Conservation (phyloP, 2,888 invertebrate species). For the Piscicola geometra region DNA sequence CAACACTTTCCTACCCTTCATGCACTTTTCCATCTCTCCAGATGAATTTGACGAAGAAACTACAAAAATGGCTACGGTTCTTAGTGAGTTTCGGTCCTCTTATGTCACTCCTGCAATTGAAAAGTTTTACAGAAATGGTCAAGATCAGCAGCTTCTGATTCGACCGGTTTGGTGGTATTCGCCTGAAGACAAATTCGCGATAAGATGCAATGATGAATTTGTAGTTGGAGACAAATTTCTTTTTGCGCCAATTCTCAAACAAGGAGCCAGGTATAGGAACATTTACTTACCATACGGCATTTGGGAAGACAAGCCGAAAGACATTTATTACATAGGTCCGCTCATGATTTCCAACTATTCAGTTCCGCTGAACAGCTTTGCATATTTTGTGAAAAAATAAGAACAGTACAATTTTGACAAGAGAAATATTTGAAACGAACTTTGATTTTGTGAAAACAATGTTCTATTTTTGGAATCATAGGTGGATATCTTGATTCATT, state of each 20-base stretch:
- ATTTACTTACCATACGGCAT: slow-evolving; percentile 81
- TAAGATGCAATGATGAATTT: slow-evolving; percentile 76
- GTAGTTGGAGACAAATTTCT: slow-evolving; percentile 82
- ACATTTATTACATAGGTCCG: slow-evolving; percentile 29
- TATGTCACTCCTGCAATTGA: slow-evolving; percentile 33
- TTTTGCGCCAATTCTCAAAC: slow-evolving; percentile 78
- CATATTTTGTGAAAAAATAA: slow-evolving; percentile 37
- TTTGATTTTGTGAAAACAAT: no score
- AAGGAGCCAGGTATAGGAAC: slow-evolving; percentile 68
- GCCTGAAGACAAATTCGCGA: slow-evolving; percentile 71
- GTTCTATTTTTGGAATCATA: no score
- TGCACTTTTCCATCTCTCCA: slow-evolving; percentile 70
- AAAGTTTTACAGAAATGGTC: slow-evolving; percentile 15
- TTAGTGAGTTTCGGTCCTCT: slow-evolving; percentile 36
- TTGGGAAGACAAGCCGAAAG: slow-evolving; percentile 36
- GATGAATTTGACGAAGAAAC: slow-evolving; percentile 54
- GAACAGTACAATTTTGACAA: no score
- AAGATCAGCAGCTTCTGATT: slow-evolving; percentile 65
- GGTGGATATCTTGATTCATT: no score
- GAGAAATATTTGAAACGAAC: no score
- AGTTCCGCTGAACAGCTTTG: slow-evolving; percentile 31
- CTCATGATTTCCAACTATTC: slow-evolving; percentile 32
- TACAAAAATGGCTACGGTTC: slow-evolving; percentile 43
- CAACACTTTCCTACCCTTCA: slow-evolving; percentile 81
- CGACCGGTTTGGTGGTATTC: slow-evolving; percentile 80